Evolutionary conservation across 2,113 vertebrate species (phyloP).

Genomic region (Octodon degus): DNA sequence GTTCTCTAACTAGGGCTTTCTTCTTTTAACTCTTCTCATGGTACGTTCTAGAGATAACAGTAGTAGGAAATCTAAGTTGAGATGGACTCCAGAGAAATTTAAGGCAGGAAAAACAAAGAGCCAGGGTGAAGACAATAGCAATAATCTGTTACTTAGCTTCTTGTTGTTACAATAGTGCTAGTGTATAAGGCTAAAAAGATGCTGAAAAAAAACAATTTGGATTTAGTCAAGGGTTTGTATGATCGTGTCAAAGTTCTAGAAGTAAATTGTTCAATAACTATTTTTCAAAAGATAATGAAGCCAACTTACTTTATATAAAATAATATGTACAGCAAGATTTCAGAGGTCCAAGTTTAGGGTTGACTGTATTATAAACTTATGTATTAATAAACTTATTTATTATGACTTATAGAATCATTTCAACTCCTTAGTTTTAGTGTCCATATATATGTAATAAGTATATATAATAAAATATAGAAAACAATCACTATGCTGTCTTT

Average conservation of each 20-base stretch:
- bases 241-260: slow-evolving; percentile 26
- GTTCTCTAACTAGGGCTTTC: slow-evolving; percentile 50
- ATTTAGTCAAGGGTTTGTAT: slow-evolving; percentile 38
- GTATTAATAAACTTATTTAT: slow-evolving; percentile 5
- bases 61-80: slow-evolving; percentile 67
- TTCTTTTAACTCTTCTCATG: slow-evolving; percentile 60
- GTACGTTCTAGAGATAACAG: slow-evolving; percentile 49
- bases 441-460: neutral
- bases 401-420: slow-evolving; percentile 21
- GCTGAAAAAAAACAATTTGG: neutral
- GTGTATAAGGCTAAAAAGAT: slow-evolving; percentile 38
- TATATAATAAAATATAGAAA: slow-evolving; percentile 17
- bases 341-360: neutral
- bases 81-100: slow-evolving; percentile 29
- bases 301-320: slow-evolving; percentile 38
- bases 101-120: slow-evolving; percentile 33
- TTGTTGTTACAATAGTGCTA: slow-evolving; percentile 37
- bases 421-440: slow-evolving; percentile 29
- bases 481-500: neutral
- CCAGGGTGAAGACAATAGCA: slow-evolving; percentile 38
- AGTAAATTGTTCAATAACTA: neutral
- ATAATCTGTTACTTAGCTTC: slow-evolving; percentile 59
- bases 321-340: neutral
- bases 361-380: neutral
- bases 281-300: slow-evolving; percentile 49